These are phyloP conservation scores for Crypturellus tataupa DNA, from an alignment of 2,797 vertebrate species.

Conservation along the genomic window DNA sequence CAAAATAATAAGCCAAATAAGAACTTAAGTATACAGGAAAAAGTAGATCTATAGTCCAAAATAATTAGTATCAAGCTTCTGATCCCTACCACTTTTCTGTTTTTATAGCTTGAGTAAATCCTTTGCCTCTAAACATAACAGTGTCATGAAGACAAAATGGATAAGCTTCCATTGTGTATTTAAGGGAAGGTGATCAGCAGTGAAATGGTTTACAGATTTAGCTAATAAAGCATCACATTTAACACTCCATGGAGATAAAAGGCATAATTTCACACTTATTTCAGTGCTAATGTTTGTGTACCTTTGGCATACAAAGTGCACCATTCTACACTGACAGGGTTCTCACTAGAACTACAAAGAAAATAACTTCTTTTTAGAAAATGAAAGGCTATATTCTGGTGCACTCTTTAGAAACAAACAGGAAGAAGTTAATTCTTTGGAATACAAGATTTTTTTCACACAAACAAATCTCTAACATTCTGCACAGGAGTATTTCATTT, in stretches of 20 bases:
- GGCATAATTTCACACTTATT: not conserved
- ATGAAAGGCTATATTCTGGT: not conserved
- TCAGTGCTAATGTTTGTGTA: not conserved
- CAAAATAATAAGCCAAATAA: not conserved
- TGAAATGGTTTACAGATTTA: conserved; percentile 11
- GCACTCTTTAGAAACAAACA: not conserved
- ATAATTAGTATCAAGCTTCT: not conserved
- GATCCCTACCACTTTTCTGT: not conserved
- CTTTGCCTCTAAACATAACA: not conserved
- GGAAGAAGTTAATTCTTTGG: not conserved
- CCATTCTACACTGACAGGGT: not conserved
- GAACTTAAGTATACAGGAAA: not conserved
- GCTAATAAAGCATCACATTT: conserved; percentile 8
- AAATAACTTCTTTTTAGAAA: not conserved
- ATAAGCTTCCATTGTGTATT: not conserved
- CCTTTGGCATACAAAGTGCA: not conserved
- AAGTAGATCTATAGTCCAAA: not conserved
- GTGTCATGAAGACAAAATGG: not conserved
- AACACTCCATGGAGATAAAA: conserved; percentile 18
- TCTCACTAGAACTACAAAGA: not conserved
- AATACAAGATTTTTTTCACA: conserved; percentile 9
- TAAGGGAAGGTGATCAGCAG: not conserved
- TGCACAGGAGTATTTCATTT: not conserved
- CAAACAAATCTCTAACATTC: not conserved
- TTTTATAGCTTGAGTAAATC: not conserved